A percentile compares a stretch with the other conserved stretches of the same genome.
Conservation (phyloP, 1,140 invertebrate genomes). For the Reticulitermes speratus region DNA sequence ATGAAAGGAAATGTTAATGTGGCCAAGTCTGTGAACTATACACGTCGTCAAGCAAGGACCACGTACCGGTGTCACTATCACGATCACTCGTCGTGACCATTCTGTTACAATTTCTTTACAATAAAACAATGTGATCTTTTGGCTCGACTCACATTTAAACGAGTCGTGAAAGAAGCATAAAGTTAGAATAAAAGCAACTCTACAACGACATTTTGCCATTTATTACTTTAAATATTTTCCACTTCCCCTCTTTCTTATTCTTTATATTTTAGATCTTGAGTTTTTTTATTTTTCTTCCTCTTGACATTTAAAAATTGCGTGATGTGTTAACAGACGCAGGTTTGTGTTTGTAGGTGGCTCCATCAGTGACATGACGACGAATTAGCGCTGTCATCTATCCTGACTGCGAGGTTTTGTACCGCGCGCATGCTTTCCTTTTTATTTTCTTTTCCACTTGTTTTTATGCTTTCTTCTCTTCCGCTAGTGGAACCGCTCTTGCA, state of each 20-base stretch:
- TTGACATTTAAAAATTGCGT: neutral
- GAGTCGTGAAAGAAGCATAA: neutral
- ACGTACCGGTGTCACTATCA: no score
- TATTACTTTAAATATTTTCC: neutral
- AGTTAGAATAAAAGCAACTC: neutral
- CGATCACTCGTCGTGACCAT: neutral
- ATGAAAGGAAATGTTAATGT: no score
- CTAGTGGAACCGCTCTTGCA: neutral
- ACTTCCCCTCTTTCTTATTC: neutral
- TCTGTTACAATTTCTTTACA: neutral
- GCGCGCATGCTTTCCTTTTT: neutral
- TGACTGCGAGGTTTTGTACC: conserved; percentile 8
- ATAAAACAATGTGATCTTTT: neutral
- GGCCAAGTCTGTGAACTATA: no score
- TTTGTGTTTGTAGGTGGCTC: conserved; percentile 5
- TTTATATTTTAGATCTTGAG: neutral
- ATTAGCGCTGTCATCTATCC: conserved; percentile 14
- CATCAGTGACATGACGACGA: conserved; percentile 4
- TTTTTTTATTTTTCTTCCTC: neutral
- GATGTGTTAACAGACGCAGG: conserved; percentile 17
- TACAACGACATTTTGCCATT: neutral
- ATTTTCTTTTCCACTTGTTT: neutral
- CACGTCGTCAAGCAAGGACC: no score
- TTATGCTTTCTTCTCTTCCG: neutral
- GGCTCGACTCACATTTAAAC: neutral